Conservation (phyloP, 2,113 vertebrate genomes). For the Rhea pennata region DNA sequence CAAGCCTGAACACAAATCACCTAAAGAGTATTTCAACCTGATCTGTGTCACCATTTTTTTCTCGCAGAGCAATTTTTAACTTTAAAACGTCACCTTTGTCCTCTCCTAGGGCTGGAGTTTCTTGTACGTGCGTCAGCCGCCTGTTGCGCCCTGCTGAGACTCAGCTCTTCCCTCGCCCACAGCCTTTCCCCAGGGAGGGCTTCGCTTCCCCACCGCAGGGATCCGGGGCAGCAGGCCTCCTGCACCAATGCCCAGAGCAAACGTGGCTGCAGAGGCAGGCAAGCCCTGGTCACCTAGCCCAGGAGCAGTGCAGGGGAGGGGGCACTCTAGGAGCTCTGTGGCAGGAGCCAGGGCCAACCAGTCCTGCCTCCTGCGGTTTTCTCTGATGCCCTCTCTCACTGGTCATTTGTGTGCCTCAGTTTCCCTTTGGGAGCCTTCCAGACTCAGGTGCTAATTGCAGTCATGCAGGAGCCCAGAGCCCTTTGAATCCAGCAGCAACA, state of each 20-base stretch:
- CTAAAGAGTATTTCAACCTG: background rate
- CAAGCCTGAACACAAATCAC: background rate
- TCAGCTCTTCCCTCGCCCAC: background rate
- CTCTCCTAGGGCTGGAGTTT: background rate
- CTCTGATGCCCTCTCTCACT: background rate
- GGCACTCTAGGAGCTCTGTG: background rate
- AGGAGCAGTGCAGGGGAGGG: fast-evolving
- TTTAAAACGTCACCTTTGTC: background rate
- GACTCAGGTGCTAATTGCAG: fast-evolving
- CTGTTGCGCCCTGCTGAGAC: background rate
- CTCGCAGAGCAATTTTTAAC: background rate
- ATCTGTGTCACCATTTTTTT: background rate
- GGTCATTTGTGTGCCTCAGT: background rate
- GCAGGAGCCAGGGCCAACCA: background rate
- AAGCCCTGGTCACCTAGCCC: background rate
- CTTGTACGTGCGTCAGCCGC: background rate
- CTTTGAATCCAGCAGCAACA: background rate
- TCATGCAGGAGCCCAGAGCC: background rate
- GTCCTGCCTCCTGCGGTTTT: background rate
- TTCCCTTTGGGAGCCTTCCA: background rate
- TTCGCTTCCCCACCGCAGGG: background rate
- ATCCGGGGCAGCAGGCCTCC: background rate
- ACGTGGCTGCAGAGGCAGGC: too few species aligned
- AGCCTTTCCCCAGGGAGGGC: background rate
- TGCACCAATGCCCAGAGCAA: background rate